Base-by-base conservation (phyloP, 2,888 invertebrate species). In the Acheta domesticus region DNA sequence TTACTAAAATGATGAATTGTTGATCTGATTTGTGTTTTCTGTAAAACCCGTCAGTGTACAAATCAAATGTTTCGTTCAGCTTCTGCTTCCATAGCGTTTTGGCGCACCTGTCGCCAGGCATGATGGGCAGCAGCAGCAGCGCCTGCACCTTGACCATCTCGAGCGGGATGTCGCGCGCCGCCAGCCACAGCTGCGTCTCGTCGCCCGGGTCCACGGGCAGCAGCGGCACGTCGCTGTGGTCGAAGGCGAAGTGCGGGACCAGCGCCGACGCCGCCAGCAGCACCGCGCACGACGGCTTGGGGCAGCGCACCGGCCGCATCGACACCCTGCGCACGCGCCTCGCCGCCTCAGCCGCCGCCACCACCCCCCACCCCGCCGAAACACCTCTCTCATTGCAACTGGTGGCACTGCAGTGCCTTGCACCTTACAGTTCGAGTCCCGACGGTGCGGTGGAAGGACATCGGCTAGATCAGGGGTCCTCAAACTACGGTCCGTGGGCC, bases 141-240 rank as follows among this genome's bases (percentile, higher is more conserved):
- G 62, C 62, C n/a, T 62, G 62, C 14, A 62, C 62, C 62, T 62
- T 62, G 12, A n/a, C 62, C 62, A 62, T 62, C 62, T 62, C 62
- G 62, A 62, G 62, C n/a, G 62, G 62, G 62, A 62, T 62, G n/a
- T 62, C 62, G 8, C 14, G n/a, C 16, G 62, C 62, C 14, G 62
- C 14, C 62, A 62, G 62, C 62, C 62, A 62, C 62, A 62, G 62
- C 62, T 62, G 62, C 62, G 62, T 62, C 62, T 62, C 62, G n/a
- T 62, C 62, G 14, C 62, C 62, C n/a, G 62, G 62, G 62, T 62
- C 62, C 16, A 62, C 62, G 14, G 62, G 62, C 62, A 62, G 62
- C 62, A 62, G 62, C 14, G 62, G 62, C 62, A 62, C 62, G 14
- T 62, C 62, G n/a, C 62, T 62, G 16, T 62, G 62, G 62, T 62